Evolutionary conservation across 1,140 invertebrate species (phyloP), one percentile per base, ranked within the genome.

Genomic region (Cepaea nemoralis): DNA sequence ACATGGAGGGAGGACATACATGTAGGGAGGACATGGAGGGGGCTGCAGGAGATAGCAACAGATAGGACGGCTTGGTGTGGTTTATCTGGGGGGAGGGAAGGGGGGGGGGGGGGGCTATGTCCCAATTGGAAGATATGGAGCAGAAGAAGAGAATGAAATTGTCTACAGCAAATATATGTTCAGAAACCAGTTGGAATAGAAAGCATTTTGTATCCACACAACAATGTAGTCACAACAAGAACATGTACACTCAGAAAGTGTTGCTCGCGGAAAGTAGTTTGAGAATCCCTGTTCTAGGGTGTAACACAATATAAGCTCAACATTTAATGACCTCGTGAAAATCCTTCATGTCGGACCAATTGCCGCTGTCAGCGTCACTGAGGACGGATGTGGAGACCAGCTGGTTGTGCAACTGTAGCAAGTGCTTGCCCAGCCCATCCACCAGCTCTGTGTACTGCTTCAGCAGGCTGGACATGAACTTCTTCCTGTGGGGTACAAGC

Each of bases 301-400:
- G 45, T 69, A 77, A 79, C 42, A 45, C 42, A 45, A 45, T 45
- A 45, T 45, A 45, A 45, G 8, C 8, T 45, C 8, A 45, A 45
- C 42, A 45, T 45, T 45, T 10, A 45, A 19, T 31, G 27, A 90
- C 90, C 87, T 91, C 90, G 84, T 89, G 86, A 79, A 91, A 91
- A 63, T 91, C 90, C 69, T 91, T 90, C 27, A 55, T 82, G 40
- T 90, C 87, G 39, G 83, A 74, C 89, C 89, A 91, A 83, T 90
- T 85, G 45, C 88, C 83, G 66, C 88, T 88, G 27, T 91, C 89
- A 75, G 88, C 86, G 82, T 91, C 90, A 77, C 86, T 85, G 5
- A 91, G 86, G 2, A 91, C 75, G 71, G 83, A 83, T 19, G 86
- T 89, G 19, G 85, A 83, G 35, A 91, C 77, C 35, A 87, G 80